Conservation (phyloP, 1,140 invertebrate species). For the Cataglyphis hispanica region DNA sequence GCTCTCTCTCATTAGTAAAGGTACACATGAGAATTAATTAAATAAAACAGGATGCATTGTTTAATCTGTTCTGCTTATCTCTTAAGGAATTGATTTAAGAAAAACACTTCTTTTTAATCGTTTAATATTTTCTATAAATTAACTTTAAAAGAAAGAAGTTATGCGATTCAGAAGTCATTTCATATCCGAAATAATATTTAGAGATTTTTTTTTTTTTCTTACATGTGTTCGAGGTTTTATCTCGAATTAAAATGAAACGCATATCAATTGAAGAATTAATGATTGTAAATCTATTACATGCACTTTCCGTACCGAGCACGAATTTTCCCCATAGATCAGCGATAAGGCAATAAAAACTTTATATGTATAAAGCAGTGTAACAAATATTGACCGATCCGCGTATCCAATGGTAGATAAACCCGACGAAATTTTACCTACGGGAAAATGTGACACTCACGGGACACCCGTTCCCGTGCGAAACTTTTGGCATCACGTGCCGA, state of each 20-base stretch:
- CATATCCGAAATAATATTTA: not conserved
- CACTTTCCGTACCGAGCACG: not conserved
- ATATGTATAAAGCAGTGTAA: conserved; percentile 23
- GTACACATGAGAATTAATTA: conserved; percentile 28
- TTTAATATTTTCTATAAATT: not conserved
- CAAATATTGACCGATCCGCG: conserved; percentile 37
- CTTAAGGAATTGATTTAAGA: not conserved
- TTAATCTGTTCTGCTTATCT: not conserved
- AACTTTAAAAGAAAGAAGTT: not conserved
- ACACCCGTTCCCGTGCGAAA: conserved; percentile 15
- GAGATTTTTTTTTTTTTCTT: conserved; percentile 19
- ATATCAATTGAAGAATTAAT: not conserved
- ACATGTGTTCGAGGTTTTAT: not conserved
- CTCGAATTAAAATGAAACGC: not conserved
- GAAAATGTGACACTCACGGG: conserved; percentile 48
- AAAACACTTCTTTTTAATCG: not conserved
- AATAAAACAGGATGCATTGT: conserved; percentile 14
- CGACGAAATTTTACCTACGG: conserved; percentile 46
- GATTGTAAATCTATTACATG: not conserved
- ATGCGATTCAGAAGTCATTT: not conserved
- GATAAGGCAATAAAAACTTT: conserved; percentile 1
- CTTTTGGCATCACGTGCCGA: conserved; percentile 53
- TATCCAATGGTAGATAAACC: conserved; percentile 36
- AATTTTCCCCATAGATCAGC: conserved; percentile 9
- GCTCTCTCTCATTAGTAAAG: conserved; percentile 48